Evolutionary conservation across 1,140 invertebrate species (phyloP).

Genomic region (Drosophila suzukii): DNA sequence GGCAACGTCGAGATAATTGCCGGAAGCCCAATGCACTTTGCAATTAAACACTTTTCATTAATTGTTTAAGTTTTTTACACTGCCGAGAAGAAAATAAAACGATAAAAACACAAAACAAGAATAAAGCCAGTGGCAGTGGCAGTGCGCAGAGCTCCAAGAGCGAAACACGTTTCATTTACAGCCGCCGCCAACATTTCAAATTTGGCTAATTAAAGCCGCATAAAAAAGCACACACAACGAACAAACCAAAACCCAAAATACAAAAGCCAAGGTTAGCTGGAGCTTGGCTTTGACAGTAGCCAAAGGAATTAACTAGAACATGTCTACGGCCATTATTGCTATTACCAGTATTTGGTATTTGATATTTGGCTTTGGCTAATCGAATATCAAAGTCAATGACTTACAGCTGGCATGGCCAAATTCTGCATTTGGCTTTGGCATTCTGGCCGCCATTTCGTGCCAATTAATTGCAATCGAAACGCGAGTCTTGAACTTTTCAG

Average conservation of each 20-base stretch:
- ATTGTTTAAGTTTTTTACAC: slow-evolving; percentile 58
- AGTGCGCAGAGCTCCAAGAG: slow-evolving; percentile 25
- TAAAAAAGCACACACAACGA: slow-evolving; percentile 33
- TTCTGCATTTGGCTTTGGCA: slow-evolving; percentile 36
- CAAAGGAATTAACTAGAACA: slow-evolving; percentile 70
- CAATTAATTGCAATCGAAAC: slow-evolving; percentile 70
- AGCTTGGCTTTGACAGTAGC: slow-evolving; percentile 75
- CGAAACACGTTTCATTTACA: slow-evolving; percentile 75
- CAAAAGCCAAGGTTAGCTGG: slow-evolving; percentile 67
- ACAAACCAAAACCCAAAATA: slow-evolving; percentile 19
- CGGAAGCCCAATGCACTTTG: slow-evolving; percentile 79
- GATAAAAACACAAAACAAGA: slow-evolving; percentile 16
- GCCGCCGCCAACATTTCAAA: slow-evolving; percentile 60
- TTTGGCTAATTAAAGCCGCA: slow-evolving; percentile 79
- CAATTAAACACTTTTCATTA: slow-evolving; percentile 81
- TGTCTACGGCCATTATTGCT: slow-evolving; percentile 29
- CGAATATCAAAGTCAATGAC: slow-evolving; percentile 82
- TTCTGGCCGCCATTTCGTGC: slow-evolving; percentile 68
- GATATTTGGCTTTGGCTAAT: slow-evolving; percentile 73
- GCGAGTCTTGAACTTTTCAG: slow-evolving; percentile 68
- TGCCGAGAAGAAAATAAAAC: slow-evolving; percentile 34
- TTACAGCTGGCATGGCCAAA: slow-evolving; percentile 72
- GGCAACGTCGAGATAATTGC: slow-evolving; percentile 56
- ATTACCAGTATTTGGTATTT: slow-evolving; percentile 33
- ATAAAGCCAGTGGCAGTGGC: slow-evolving; percentile 34